Percentiles rank a stretch among this genome's conserved stretches.
Evolutionary conservation across 2,888 invertebrate genomes (phyloP).

Genomic region (Psococerastis gibbosa): DNA sequence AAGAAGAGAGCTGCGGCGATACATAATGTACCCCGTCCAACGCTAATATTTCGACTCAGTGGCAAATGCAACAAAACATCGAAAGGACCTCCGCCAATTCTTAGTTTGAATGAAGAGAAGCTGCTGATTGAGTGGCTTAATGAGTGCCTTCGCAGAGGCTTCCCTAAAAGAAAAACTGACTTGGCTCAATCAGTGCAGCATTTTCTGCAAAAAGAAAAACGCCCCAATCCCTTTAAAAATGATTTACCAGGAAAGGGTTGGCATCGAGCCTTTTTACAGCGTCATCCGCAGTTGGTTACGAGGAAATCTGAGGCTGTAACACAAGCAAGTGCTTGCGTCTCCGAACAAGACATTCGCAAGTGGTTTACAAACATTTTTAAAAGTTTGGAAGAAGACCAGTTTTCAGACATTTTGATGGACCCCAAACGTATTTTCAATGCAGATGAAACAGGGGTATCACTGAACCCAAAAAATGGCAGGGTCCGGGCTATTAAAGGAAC

Average conservation of each 20-base stretch:
- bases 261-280: slow-evolving; percentile 20
- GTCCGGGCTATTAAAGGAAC: slow-evolving; percentile 17
- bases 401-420: slow-evolving; percentile 19
- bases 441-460: slow-evolving; percentile 22
- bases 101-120: slow-evolving; percentile 19
- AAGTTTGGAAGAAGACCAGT: slow-evolving; percentile 18
- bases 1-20: slow-evolving; percentile 11
- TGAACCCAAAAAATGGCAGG: slow-evolving; percentile 21
- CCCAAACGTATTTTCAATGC: slow-evolving; percentile 21
- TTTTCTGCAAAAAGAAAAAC: slow-evolving; percentile 17
- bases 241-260: slow-evolving; percentile 20
- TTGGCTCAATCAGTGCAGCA: slow-evolving; percentile 14
- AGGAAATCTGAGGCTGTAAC: slow-evolving; percentile 21
- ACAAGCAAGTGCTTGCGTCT: slow-evolving; percentile 21
- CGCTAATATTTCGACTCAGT: slow-evolving; percentile 6
- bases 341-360: slow-evolving; percentile 20
- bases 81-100: slow-evolving; percentile 13
- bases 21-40: slow-evolving; percentile 10
- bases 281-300: slow-evolving; percentile 19
- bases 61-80: slow-evolving; percentile 9
- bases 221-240: slow-evolving; percentile 20
- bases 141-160: slow-evolving; percentile 20
- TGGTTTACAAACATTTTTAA: slow-evolving; percentile 21
- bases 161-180: slow-evolving; percentile 21
- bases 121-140: too few species aligned